These are phyloP conservation scores for Osmoderma eremita DNA, from an alignment of 2,888 invertebrate species.

Conservation along the genomic window DNA sequence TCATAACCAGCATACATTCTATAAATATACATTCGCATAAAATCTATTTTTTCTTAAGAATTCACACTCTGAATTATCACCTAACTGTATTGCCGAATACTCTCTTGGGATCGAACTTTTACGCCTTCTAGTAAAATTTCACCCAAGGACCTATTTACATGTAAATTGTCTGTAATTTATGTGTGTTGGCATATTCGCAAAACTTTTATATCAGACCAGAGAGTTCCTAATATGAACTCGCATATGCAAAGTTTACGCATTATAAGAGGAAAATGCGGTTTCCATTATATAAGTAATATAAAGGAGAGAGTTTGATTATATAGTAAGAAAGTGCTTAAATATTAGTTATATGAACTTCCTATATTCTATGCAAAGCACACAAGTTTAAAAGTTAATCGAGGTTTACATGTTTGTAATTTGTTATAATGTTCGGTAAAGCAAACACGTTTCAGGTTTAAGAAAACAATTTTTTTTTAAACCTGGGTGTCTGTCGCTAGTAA, in stretches of 20 bases:
- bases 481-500: too few relatives aligned
- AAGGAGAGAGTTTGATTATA: too few relatives aligned
- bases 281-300: too few relatives aligned
- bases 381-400: too few relatives aligned
- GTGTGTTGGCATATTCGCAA: background rate
- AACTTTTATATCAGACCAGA: background rate
- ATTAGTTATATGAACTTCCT: background rate
- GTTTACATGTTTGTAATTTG: too few relatives aligned
- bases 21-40: constrained; percentile 6
- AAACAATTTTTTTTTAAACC: too few relatives aligned
- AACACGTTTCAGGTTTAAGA: too few relatives aligned
- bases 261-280: too few relatives aligned
- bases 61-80: background rate
- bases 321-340: background rate
- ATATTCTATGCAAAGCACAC: too few relatives aligned
- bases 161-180: constrained; percentile 4
- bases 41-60: constrained; percentile 5
- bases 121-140: constrained; percentile 1
- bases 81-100: too few relatives aligned
- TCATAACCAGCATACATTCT: background rate
- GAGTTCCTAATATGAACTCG: too few relatives aligned
- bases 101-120: constrained; percentile 3
- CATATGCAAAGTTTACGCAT: background rate
- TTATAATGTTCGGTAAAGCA: too few relatives aligned
- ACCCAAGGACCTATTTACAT: constrained; percentile 9